Base-by-base conservation (phyloP, 2,888 invertebrate species). In the Temnothorax unifasciatus region DNA sequence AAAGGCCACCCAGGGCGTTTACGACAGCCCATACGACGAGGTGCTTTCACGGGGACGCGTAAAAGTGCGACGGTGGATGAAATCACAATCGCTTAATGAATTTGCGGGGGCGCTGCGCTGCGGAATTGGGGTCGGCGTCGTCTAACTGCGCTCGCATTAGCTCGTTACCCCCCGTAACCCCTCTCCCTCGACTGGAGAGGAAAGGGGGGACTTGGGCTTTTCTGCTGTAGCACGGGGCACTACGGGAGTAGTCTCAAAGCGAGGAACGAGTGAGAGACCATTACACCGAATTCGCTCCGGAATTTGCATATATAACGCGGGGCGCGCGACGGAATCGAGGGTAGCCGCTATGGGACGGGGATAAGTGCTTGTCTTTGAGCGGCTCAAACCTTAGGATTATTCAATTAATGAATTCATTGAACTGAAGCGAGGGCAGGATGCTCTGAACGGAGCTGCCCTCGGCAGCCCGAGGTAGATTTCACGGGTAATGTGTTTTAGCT, bases 371-470 rank as follows among this genome's bases (percentile, higher is more conserved):
- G 88, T 91, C 89, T 91, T 90, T 88, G 89, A 92, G 90, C 89
- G 85, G 86, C 86, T 88, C 88, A 86, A 88, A 86, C 87, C 86
- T 86, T 82, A 82, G 87, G 89, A 90, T 92, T 89, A 91, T 91
- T 91, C 90, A 87, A 91, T 91, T 92, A 92, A 92, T 91, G 87
- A 90, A 92, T 92, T 92, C 91, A 90, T 92, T 90, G 89, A 86
- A 86, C 85, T 66, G 66, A 9, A 79, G 13, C 69, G 76, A 74
- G 63, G 84, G 54, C 79, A 61, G 68, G n/a, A 13, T 25, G 41
- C 52, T 29, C 13, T 5, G 21, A n/a, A 25, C 54, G 54, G 41
- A 54, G 29, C 29, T 41, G 25, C 21, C 18, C 38, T 29, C 54
- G 9, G 66, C n/a, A 38, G 44, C 25, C 15, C 68, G n/a, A 25